These are phyloP conservation scores for Euthynnus affinis DNA, from an alignment of 2,797 vertebrate species.

Conservation along the genomic window DNA sequence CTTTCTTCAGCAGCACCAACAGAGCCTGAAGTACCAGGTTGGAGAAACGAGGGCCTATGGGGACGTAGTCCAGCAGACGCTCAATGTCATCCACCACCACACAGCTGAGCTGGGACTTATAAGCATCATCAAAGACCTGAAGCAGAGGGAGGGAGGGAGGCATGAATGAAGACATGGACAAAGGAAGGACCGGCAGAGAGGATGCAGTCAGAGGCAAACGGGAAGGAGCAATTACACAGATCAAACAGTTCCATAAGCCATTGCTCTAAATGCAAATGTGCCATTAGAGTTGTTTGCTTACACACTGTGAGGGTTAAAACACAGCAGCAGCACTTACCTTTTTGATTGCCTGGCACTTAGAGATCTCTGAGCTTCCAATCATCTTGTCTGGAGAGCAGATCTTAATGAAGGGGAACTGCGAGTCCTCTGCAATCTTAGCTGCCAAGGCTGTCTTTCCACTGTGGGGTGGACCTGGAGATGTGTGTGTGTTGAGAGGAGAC, in stretches of 20 bases:
- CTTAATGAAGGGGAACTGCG: conserved; percentile 98
- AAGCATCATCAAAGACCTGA: conserved; percentile 97
- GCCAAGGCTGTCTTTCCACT: conserved; percentile 97
- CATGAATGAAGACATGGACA: not conserved
- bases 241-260: not conserved
- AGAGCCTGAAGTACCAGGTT: conserved; percentile 97
- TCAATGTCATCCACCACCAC: conserved; percentile 98
- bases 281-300: not conserved
- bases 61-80: conserved; percentile 96
- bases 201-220: not conserved
- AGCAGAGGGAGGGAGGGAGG: conserved; percentile 10
- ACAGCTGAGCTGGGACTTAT: conserved; percentile 99
- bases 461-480: conserved; percentile 91
- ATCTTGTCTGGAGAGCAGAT: conserved; percentile 99
- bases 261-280: not conserved
- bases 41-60: conserved; percentile 97
- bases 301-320: not conserved
- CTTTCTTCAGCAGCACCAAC: conserved; percentile 96
- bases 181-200: not conserved
- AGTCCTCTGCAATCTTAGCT: conserved; percentile 96
- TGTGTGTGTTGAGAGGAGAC: not conserved
- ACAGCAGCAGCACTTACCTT: conserved; percentile 84
- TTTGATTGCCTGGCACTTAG: conserved; percentile 99
- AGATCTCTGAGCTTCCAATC: conserved; percentile 97
- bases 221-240: not conserved